These are phyloP conservation scores for Pediacus dermestoides DNA, from an alignment of 2,888 invertebrate genomes.

Conservation along the genomic window DNA sequence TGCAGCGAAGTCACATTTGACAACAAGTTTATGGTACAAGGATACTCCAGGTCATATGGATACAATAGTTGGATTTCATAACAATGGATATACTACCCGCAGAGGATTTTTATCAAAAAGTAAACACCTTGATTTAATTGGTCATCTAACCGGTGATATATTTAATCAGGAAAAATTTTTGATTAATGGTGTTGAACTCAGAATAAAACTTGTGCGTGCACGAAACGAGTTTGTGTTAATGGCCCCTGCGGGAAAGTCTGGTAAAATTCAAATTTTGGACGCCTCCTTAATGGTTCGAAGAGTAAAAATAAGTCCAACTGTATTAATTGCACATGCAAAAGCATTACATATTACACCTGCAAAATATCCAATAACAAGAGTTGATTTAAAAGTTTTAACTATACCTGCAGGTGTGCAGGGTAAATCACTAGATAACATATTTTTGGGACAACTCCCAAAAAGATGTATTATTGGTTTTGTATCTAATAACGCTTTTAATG, in stretches of 20 bases:
- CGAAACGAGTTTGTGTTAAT: not conserved
- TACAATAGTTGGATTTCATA: not conserved
- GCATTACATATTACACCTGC: not conserved
- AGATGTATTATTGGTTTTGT: too few species aligned
- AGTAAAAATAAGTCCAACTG: not conserved
- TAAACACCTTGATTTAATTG: not conserved
- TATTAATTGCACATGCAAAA: not conserved
- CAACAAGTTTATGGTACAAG: not conserved
- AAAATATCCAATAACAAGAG: conserved; percentile 12
- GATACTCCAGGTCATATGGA: not conserved
- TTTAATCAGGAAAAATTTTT: conserved; percentile 1
- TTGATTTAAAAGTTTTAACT: conserved; percentile 26
- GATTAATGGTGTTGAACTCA: not conserved
- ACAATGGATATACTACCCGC: not conserved
- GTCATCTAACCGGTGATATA: too few species aligned
- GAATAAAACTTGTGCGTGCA: not conserved
- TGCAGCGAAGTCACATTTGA: too few species aligned
- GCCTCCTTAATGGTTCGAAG: not conserved
- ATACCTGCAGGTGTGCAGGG: conserved; percentile 25
- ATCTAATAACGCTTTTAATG: too few species aligned
- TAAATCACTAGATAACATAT: too few species aligned
- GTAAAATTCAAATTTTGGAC: conserved; percentile 1
- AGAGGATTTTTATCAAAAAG: not conserved
- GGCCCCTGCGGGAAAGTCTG: not conserved
- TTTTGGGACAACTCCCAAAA: too few species aligned